phyloP scores from a whole-genome alignment of 2,888 invertebrate genomes.

The Nephrotoma flavescens region DNA sequence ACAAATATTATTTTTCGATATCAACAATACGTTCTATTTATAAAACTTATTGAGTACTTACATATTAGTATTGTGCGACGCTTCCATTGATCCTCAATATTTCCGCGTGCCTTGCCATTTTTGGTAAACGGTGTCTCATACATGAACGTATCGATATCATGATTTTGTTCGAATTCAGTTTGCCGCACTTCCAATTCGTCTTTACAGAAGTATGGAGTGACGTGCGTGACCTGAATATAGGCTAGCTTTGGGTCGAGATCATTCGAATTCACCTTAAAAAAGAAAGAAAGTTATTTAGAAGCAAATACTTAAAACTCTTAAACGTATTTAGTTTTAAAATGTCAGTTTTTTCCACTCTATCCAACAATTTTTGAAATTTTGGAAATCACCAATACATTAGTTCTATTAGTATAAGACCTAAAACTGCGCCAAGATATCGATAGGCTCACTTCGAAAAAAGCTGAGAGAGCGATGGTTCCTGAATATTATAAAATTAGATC shows the following conservation, averaged over 20 bases:
- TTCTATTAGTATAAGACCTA: too few relatives aligned
- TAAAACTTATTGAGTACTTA: slow-evolving; percentile 27
- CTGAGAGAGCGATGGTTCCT: too few relatives aligned
- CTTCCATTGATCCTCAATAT: slow-evolving; percentile 82
- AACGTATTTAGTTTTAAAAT: too few relatives aligned
- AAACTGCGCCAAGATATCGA: too few relatives aligned
- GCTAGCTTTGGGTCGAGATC: slow-evolving; percentile 73
- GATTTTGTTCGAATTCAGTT: slow-evolving; percentile 79
- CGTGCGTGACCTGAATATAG: slow-evolving; percentile 90
- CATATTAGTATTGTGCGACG: slow-evolving; percentile 80
- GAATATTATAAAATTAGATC: too few relatives aligned
- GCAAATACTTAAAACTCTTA: not conserved
- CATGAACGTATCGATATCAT: slow-evolving; percentile 80
- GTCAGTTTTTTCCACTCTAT: too few relatives aligned
- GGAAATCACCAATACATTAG: too few relatives aligned
- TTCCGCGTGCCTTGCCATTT: slow-evolving; percentile 62
- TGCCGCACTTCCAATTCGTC: slow-evolving; percentile 52
- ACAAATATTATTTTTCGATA: slow-evolving; percentile 8
- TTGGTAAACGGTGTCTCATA: slow-evolving; percentile 90
- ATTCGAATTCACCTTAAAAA: slow-evolving; percentile 46
- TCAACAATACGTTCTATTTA: slow-evolving; percentile 3
- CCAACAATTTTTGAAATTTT: too few relatives aligned
- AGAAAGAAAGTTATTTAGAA: not conserved
- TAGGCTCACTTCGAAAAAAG: too few relatives aligned
- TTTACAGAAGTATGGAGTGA: slow-evolving; percentile 72